phyloP scores from a whole-genome alignment of 2,888 invertebrate species.

The Neoascia interrupta region DNA sequence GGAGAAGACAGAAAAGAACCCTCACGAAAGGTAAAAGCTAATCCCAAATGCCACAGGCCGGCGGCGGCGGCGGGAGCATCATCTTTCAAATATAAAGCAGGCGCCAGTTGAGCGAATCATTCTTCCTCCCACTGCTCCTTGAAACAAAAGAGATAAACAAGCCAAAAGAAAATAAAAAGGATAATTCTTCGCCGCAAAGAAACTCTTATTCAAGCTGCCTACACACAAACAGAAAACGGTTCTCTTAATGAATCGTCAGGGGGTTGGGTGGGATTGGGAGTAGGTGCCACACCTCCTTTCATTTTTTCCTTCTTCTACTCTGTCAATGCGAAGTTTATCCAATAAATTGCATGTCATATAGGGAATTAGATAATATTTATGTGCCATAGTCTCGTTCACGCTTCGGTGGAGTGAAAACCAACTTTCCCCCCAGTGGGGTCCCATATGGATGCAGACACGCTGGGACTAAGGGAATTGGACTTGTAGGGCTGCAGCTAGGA shows the following conservation, averaged over 20 bases:
- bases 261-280: neutral
- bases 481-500: constrained; percentile 9
- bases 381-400: neutral
- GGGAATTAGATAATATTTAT: constrained; percentile 44
- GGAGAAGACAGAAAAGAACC: no score
- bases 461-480: constrained; percentile 10
- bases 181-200: constrained; percentile 12
- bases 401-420: constrained; percentile 16
- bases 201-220: constrained; percentile 24
- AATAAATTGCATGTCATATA: constrained; percentile 51
- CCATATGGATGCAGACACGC: constrained; percentile 3
- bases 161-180: constrained; percentile 6
- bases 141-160: constrained; percentile 5
- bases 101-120: constrained; percentile 35
- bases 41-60: constrained; percentile 22
- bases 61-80: no score
- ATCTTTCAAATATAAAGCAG: constrained; percentile 8
- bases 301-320: neutral
- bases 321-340: constrained; percentile 43
- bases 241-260: constrained; percentile 21
- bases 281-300: neutral
- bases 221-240: constrained; percentile 1
- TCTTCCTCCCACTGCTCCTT: neutral
- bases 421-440: constrained; percentile 23
- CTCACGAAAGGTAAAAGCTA: constrained; percentile 18